Evolutionary conservation across 2,113 vertebrate species (phyloP), one percentile per base, ranked within the genome.

Genomic region (Polypterus bichir): DNA sequence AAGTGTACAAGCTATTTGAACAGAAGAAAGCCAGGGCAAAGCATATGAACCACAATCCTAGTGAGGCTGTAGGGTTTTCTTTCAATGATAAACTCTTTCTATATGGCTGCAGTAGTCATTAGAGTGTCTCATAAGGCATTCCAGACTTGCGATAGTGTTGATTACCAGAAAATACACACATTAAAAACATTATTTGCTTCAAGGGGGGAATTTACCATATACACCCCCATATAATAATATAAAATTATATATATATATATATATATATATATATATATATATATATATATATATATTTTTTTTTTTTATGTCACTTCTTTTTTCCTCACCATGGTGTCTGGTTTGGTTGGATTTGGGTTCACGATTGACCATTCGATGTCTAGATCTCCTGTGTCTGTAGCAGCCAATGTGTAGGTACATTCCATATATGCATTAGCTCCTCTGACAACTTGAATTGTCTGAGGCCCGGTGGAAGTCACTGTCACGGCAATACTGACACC

Each of bases 351-450:
- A 61, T 93, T 92, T 0, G 88, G 86, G 3, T 78, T 88, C 74
- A 94, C 65, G 60, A 83, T 81, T 77, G 73, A 84, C 92, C 93
- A 97, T 59, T 95, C 76, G 0, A 85, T 87, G 69, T 92, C 79
- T 52, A 83, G 80, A 3, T 86, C 83, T 46, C 92, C 93, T 0
- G 71, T 76, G 71, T 94, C 93, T 44, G 72, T 54, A 0, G 81
- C 49, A 9, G 66, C 80, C 0, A 86, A 69, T 1, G 71, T 73
- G 57, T 85, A 97, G 11, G 88, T 91, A 70, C 92, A 97, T 1
- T 81, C 87, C 66, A 97, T 70, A 5, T 54, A 79, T 54, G 90
- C 83, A 0, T 71, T 76, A n/a, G 82, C 77, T 0, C 90, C 87
- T 61, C 76, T 72, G 0, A 88, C 79, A 59, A 82, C 75, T 49